phyloP scores from a whole-genome alignment of 2,113 vertebrate genomes.

The Ceuthmochares aereus region DNA sequence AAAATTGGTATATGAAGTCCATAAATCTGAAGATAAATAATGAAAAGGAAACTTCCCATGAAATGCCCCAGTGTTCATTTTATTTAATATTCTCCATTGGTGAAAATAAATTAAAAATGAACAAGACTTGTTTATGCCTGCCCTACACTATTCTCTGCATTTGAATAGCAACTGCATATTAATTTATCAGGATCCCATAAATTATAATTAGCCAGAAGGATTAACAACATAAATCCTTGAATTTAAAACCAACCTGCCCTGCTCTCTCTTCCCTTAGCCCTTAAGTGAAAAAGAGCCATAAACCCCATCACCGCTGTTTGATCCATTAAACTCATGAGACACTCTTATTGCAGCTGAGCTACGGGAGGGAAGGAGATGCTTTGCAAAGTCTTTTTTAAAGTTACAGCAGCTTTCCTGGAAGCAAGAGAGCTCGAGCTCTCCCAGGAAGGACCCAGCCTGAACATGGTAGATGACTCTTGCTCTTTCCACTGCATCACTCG shows the following conservation, averaged over 20 bases:
- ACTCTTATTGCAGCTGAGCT: conserved; percentile 78
- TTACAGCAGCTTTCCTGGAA: conserved; percentile 70
- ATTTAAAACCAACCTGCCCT: conserved; percentile 86
- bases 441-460: conserved; percentile 33
- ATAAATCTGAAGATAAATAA: conserved; percentile 83
- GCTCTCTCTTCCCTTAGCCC: conserved; percentile 81
- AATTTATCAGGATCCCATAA: conserved; percentile 86
- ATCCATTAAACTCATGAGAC: conserved; percentile 85
- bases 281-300: conserved; percentile 85
- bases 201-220: conserved; percentile 88
- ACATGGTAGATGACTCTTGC: not conserved
- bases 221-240: conserved; percentile 88
- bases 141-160: conserved; percentile 76
- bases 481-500: conserved; percentile 17
- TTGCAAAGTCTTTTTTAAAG: conserved; percentile 78
- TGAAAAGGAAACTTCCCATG: conserved; percentile 74
- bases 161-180: conserved; percentile 86
- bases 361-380: conserved; percentile 68
- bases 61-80: conserved; percentile 80
- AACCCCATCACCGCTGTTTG: conserved; percentile 82
- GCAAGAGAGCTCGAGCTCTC: not conserved
- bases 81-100: conserved; percentile 84
- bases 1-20: conserved; percentile 73
- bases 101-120: conserved; percentile 85
- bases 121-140: conserved; percentile 86